Evolutionary conservation across 2,113 vertebrate genomes (phyloP).

Genomic region (Hippocampus mohnikei): DNA sequence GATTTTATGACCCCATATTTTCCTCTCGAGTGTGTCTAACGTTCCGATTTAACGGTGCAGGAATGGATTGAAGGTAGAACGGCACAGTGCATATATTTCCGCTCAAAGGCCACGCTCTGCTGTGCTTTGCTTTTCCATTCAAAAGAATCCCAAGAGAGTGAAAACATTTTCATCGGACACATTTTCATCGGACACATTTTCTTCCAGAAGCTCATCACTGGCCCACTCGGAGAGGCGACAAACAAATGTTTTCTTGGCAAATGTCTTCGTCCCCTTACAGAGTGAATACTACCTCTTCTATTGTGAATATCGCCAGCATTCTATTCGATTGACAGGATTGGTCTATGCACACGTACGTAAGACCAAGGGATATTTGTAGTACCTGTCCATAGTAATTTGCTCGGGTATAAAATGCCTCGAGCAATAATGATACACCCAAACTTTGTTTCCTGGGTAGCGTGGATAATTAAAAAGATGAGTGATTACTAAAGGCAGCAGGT

Average conservation of each 20-base stretch:
- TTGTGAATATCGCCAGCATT: not conserved
- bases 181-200: no score
- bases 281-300: not conserved
- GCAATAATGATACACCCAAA: not conserved
- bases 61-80: conserved; percentile 29
- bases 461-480: conserved; percentile 5
- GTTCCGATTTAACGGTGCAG: conserved; percentile 20
- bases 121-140: not conserved
- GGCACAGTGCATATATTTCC: conserved; percentile 20
- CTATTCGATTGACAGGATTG: no score
- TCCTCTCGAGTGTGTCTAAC: conserved; percentile 17
- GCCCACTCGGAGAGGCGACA: not conserved
- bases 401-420: not conserved
- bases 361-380: not conserved
- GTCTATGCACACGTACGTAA: not conserved
- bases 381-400: not conserved
- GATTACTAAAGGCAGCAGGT: not conserved
- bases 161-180: not conserved
- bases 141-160: not conserved
- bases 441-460: conserved; percentile 1
- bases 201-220: not conserved
- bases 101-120: not conserved
- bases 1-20: conserved; percentile 33
- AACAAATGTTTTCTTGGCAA: not conserved
- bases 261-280: not conserved